Evolutionary conservation across 2,888 invertebrate genomes (phyloP).

Genomic region (Drosophila lutescens): DNA sequence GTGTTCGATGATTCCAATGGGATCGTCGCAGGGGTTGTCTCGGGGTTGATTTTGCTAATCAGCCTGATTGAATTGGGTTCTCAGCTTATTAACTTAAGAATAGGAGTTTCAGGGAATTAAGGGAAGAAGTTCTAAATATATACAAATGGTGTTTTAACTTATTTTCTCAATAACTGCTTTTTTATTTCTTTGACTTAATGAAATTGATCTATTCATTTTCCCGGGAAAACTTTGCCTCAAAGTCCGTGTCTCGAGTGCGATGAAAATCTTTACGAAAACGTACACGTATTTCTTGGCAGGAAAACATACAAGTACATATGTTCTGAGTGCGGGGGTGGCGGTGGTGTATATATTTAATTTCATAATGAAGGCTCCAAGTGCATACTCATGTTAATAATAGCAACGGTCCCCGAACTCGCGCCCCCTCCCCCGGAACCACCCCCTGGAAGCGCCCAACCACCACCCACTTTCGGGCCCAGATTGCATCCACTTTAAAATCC

Average conservation of each 20-base stretch:
- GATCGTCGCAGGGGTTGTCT: conserved; percentile 2
- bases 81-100: conserved; percentile 9
- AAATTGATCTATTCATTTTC: too few species aligned
- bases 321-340: conserved; percentile 13
- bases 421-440: conserved; percentile 9
- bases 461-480: conserved; percentile 36
- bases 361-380: conserved; percentile 66
- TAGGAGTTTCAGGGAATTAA: background rate
- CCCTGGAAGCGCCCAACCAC: conserved; percentile 8
- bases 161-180: too few species aligned
- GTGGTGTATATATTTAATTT: conserved; percentile 59
- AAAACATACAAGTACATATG: conserved; percentile 4
- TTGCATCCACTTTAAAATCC: conserved; percentile 75
- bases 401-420: conserved; percentile 18
- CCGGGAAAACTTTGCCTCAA: background rate
- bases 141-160: too few species aligned
- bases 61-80: conserved; percentile 26
- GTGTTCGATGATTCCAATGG: conserved; percentile 20
- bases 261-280: conserved; percentile 25
- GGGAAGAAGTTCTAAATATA: background rate
- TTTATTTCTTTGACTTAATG: too few species aligned
- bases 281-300: conserved; percentile 2
- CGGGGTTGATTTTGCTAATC: conserved; percentile 34
- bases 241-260: conserved; percentile 32
- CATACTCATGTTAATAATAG: conserved; percentile 59